Conservation (phyloP, 2,113 vertebrate species). For the Eclectus roratus region DNA sequence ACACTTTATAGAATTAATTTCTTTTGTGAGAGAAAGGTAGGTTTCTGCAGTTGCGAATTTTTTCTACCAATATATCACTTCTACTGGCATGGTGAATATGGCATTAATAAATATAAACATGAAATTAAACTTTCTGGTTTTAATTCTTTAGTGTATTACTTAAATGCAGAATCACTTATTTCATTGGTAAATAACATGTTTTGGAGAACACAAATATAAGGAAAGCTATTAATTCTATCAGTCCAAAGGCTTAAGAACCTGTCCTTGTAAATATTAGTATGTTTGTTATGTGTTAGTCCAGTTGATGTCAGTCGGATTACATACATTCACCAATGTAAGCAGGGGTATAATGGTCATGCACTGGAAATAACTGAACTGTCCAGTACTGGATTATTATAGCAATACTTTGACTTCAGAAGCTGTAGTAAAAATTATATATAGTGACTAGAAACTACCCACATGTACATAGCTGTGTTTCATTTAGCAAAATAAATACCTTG, state of each 20-base stretch:
- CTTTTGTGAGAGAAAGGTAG: not conserved
- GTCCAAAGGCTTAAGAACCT: not conserved
- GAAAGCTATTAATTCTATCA: not conserved
- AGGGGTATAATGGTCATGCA: not conserved
- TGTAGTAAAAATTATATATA: conserved; percentile 5
- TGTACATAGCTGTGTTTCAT: not conserved
- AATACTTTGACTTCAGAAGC: conserved; percentile 6
- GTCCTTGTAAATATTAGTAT: not conserved
- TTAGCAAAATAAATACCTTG: not conserved
- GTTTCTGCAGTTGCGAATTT: not conserved
- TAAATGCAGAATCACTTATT: not conserved
- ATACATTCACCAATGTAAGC: not conserved
- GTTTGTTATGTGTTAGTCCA: not conserved
- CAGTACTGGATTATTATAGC: not conserved
- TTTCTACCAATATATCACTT: not conserved
- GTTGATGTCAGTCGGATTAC: not conserved
- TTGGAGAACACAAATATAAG: not conserved
- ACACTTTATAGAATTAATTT: not conserved
- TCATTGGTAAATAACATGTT: not conserved
- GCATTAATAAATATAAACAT: not conserved
- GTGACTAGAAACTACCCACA: not conserved
- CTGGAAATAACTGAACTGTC: conserved; percentile 27
- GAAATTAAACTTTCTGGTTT: not conserved
- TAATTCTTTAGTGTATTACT: not conserved
- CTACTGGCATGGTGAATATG: not conserved